Conservation (phyloP, 2,888 invertebrate genomes). For the Chrysotoxum bicinctum region DNA sequence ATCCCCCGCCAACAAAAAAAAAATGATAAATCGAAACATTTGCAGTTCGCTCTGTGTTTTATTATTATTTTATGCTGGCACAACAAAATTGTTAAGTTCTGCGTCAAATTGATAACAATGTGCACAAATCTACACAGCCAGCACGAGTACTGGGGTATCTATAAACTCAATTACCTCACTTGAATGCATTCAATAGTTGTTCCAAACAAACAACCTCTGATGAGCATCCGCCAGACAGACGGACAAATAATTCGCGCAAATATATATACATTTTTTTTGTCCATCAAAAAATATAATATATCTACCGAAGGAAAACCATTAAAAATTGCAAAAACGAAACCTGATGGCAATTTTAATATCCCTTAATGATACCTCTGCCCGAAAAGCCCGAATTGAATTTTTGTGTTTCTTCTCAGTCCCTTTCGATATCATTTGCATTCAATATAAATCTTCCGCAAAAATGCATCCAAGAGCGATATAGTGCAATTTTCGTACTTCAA, state of each 20-base stretch:
- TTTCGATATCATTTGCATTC: slow-evolving; percentile 24
- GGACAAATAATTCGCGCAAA: slow-evolving; percentile 44
- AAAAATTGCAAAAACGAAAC: slow-evolving; percentile 54
- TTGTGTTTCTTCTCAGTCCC: neutral
- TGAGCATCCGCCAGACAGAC: slow-evolving; percentile 22
- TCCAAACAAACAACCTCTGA: slow-evolving; percentile 45
- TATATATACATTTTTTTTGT: neutral
- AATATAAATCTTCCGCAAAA: slow-evolving; percentile 25
- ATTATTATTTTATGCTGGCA: neutral
- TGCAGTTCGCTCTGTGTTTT: slow-evolving; percentile 4
- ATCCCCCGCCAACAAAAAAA: neutral
- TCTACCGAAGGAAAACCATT: slow-evolving; percentile 35
- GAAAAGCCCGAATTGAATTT: slow-evolving; percentile 58
- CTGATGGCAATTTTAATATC: slow-evolving; percentile 71
- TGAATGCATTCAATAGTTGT: slow-evolving; percentile 33
- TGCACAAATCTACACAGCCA: neutral
- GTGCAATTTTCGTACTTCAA: slow-evolving; percentile 11
- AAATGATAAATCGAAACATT: slow-evolving; percentile 19
- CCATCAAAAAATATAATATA: neutral
- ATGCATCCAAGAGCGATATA: slow-evolving; percentile 33
- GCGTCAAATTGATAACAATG: slow-evolving; percentile 23
- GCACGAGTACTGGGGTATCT: neutral
- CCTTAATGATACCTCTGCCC: slow-evolving; percentile 61
- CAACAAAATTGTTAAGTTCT: slow-evolving; percentile 21
- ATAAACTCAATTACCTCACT: slow-evolving; percentile 34